Evolutionary conservation across 2,888 invertebrate species (phyloP).

Genomic region (Agapostemon virescens): DNA sequence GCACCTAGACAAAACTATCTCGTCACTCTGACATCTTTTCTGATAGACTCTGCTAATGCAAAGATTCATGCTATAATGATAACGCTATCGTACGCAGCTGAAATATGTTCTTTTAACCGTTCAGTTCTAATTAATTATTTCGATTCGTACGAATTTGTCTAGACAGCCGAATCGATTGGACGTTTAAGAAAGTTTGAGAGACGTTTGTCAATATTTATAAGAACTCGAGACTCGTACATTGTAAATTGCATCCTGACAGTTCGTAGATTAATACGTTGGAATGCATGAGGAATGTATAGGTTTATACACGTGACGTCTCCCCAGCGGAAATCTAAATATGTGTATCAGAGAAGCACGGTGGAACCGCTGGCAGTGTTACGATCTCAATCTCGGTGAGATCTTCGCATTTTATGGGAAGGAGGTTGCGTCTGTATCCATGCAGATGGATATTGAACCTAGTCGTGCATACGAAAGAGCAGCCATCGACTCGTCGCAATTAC

Average conservation of each 20-base stretch:
- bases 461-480: constrained; percentile 53
- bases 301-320: constrained; percentile 39
- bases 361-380: constrained; percentile 65
- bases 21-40: not conserved
- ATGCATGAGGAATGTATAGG: constrained; percentile 30
- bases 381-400: constrained; percentile 74
- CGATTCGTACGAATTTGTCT: not conserved
- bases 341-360: constrained; percentile 30
- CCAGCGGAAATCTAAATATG: constrained; percentile 36
- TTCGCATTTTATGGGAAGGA: constrained; percentile 70
- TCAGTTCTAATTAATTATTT: not conserved
- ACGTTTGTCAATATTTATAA: not conserved
- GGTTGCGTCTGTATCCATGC: constrained; percentile 48
- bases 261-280: constrained; percentile 16
- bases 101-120: no score
- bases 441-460: constrained; percentile 67
- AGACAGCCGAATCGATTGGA: no score
- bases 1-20: not conserved
- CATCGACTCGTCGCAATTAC: constrained; percentile 60
- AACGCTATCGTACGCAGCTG: no score
- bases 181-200: not conserved
- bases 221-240: constrained; percentile 4
- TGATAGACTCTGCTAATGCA: not conserved
- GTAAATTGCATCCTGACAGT: not conserved
- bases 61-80: no score